Percentiles rank a stretch among this genome's conserved stretches.
phyloP scores from a whole-genome alignment of 2,797 vertebrate species.

The Lepidocolaptes lacrymiger region DNA sequence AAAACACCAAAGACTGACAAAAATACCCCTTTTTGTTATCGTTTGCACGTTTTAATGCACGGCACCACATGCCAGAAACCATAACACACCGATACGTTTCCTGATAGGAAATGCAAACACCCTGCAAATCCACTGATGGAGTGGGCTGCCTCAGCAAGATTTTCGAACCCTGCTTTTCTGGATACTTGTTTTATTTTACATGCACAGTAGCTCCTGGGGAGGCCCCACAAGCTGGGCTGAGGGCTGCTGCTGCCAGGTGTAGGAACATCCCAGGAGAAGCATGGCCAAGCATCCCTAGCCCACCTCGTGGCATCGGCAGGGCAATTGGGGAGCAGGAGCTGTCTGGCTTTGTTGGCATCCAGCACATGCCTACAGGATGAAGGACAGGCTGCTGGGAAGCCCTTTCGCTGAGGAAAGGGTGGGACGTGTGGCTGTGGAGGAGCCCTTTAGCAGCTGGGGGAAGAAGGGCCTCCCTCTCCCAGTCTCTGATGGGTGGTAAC shows the following conservation, averaged over 20 bases:
- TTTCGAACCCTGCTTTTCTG: neutral
- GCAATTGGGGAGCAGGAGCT: neutral
- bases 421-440: fast-evolving
- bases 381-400: neutral
- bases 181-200: neutral
- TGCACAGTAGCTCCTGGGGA: fast-evolving
- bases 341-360: neutral
- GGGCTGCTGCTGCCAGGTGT: neutral
- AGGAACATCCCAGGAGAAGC: fast-evolving
- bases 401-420: slow-evolving; percentile 26
- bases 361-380: neutral
- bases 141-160: neutral
- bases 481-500: fast-evolving
- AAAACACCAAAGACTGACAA: neutral
- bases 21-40: slow-evolving; percentile 45
- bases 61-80: neutral
- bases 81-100: neutral
- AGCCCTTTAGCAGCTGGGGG: neutral
- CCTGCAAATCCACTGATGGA: neutral
- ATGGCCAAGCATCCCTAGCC: neutral
- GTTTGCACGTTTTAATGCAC: neutral
- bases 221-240: neutral
- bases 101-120: slow-evolving; percentile 43
- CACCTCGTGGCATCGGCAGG: fast-evolving
- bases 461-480: neutral